These are phyloP conservation scores for Anas georgica DNA, from an alignment of 2,797 vertebrate genomes.

Conservation along the genomic window DNA sequence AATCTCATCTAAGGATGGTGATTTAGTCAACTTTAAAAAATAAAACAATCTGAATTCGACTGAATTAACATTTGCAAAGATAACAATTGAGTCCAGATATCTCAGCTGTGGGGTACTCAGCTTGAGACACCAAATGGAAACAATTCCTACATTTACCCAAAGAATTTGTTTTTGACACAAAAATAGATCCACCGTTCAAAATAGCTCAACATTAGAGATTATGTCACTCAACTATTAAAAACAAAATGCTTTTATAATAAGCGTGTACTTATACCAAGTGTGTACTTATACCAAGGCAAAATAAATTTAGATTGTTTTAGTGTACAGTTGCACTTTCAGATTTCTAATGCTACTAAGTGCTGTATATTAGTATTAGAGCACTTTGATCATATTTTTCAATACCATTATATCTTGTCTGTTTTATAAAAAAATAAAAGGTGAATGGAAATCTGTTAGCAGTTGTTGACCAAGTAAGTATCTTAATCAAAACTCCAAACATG, in stretches of 20 bases:
- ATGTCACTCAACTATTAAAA: background rate
- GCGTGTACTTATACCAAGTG: too few relatives aligned
- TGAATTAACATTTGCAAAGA: background rate
- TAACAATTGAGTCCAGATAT: background rate
- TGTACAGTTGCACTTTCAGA: background rate
- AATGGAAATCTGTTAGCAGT: background rate
- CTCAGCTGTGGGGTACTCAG: background rate
- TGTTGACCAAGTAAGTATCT: background rate
- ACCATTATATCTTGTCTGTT: background rate
- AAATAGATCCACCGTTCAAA: background rate
- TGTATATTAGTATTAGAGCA: background rate
- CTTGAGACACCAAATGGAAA: background rate
- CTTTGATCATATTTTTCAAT: background rate
- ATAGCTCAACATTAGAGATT: background rate
- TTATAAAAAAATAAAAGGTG: background rate
- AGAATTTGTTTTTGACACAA: background rate
- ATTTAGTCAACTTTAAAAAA: background rate
- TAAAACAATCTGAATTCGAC: background rate
- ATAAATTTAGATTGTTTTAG: background rate
- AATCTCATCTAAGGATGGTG: background rate
- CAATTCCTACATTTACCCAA: background rate
- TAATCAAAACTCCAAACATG: background rate
- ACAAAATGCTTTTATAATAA: background rate
- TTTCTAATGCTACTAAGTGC: background rate
- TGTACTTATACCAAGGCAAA: background rate